Conservation (phyloP, 1,140 invertebrate genomes). For the Diprion similis region DNA sequence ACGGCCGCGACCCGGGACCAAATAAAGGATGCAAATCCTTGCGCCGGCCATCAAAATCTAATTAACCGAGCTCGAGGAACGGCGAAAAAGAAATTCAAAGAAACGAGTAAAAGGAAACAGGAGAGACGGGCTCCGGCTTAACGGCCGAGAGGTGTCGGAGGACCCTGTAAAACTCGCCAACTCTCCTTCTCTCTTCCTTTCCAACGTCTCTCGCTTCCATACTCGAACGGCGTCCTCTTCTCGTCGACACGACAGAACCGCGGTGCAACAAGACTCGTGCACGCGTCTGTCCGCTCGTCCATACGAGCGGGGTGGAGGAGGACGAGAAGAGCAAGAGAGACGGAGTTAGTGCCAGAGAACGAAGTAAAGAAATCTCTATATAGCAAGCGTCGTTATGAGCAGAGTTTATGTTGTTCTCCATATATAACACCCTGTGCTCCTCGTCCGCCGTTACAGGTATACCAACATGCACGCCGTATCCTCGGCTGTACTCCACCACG, state of each 20-base stretch:
- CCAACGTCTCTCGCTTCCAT: background rate
- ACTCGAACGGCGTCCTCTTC: constrained; percentile 19
- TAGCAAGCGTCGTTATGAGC: constrained; percentile 45
- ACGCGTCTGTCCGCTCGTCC: constrained; percentile 27
- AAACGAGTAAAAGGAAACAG: constrained; percentile 26
- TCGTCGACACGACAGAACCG: constrained; percentile 25
- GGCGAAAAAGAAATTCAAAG: constrained; percentile 23
- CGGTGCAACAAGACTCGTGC: constrained; percentile 22
- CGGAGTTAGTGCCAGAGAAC: background rate
- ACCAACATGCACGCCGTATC: too few species aligned
- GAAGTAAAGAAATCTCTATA: constrained; percentile 25
- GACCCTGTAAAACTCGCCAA: constrained; percentile 18
- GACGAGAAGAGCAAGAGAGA: constrained; percentile 24
- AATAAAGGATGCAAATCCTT: constrained; percentile 59
- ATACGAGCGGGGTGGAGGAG: constrained; percentile 9
- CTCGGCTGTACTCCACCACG: too few species aligned
- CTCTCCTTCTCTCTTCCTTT: constrained; percentile 26
- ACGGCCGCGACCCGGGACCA: constrained; percentile 9
- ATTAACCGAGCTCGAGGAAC: constrained; percentile 44
- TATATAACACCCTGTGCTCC: background rate
- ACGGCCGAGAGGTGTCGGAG: constrained; percentile 51
- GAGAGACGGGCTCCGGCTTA: constrained; percentile 33
- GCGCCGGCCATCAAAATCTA: constrained; percentile 59
- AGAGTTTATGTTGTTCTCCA: constrained; percentile 46
- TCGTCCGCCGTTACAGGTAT: too few species aligned